Evolutionary conservation across 2,113 vertebrate species (phyloP), one percentile per base, ranked within the genome.

Genomic region (Atrichornis clamosus): DNA sequence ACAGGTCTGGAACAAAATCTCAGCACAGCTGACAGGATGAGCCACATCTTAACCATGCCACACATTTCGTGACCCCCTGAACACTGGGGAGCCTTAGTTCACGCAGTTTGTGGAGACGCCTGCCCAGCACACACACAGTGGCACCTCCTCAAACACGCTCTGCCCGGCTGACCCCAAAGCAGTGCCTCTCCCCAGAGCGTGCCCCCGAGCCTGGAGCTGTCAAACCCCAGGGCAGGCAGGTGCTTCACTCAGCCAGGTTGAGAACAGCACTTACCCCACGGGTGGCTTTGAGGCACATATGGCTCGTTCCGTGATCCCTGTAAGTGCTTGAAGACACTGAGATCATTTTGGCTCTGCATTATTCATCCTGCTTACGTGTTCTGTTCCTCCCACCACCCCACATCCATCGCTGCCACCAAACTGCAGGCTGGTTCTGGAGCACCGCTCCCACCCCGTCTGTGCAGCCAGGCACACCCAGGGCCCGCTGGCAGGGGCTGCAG

Each of bases 91-190:
- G 41, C n/a, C 13, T 2, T 6, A 23, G 9, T 24, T 35, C 88
- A 44, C 39, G 35, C 3, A 47, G 17, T 21, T 46, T 32, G 53
- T 44, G 41, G 8, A 55, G 26, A 5, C 81, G 13, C 49, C 24
- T 3, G 0, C 55, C 50, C 64, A 73, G 60, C n/a, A 15, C 1
- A 20, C 16, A 49, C 41, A 30, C 47, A n/a, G 13, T 3, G 32
- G 9, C 17, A 5, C 39, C 33, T 67, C 15, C 50, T 27, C 59
- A 6, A 63, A 49, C 10, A 17, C 0, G 0, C 39, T 15, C 39
- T 55, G 47, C 7, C 68, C 37, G n/a, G n/a, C 13, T 27, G 12
- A 62, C 84, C 23, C 12, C 17, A 37, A 11, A 26, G 30, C 4
- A 35, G 9, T 3, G 9, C 23, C 41, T 65, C 10, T 13, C 12